These are phyloP conservation scores for Leucoraja erinaceus DNA, from an alignment of 2,113 vertebrate genomes.

Conservation along the genomic window DNA sequence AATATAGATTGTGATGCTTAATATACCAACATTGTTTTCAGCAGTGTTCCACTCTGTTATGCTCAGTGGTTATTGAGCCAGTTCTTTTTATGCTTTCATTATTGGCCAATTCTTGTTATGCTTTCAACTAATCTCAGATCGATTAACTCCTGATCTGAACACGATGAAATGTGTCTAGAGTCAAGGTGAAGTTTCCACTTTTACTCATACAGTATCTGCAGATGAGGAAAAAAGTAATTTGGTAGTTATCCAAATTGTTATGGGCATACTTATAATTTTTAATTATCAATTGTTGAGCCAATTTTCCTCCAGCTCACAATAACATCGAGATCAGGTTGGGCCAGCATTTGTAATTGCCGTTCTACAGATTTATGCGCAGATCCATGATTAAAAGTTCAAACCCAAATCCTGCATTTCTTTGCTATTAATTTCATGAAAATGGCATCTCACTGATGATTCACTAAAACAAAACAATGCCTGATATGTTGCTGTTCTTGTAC, in stretches of 20 bases:
- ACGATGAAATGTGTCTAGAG: background rate
- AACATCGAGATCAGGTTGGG: background rate
- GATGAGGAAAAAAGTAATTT: background rate
- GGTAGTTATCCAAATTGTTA: background rate
- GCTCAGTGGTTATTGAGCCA: background rate
- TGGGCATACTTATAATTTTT: background rate
- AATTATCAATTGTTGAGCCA: background rate
- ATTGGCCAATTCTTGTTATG: background rate
- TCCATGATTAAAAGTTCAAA: background rate
- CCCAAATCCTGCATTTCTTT: background rate
- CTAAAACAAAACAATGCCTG: background rate
- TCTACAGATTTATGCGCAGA: background rate
- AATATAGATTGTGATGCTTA: background rate
- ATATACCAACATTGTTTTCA: background rate
- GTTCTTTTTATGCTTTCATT: background rate
- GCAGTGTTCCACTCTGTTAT: too few species aligned
- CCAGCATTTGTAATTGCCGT: background rate
- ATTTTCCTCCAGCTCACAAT: background rate
- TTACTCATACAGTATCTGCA: background rate
- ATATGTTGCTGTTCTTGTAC: background rate
- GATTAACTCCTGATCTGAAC: background rate
- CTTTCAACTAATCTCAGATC: background rate
- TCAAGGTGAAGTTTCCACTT: background rate
- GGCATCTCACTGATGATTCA: background rate
- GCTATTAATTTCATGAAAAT: background rate